phyloP scores from a whole-genome alignment of 1,140 invertebrate species.

The Mylabris phalerata region DNA sequence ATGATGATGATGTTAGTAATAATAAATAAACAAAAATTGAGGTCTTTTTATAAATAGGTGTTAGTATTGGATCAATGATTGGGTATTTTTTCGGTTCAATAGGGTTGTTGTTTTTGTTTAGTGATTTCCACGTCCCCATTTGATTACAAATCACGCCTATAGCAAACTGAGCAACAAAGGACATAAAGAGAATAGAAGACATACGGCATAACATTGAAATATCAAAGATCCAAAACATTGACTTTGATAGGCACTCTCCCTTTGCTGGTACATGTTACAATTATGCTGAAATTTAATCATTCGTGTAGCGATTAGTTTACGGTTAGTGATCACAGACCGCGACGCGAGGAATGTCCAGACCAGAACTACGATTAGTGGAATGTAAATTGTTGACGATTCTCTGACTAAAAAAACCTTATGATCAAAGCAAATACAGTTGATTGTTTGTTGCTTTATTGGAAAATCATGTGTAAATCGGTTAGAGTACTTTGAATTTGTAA shows the following conservation, averaged over 20 bases:
- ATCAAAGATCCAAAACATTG: slow-evolving; percentile 19
- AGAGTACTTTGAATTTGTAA: slow-evolving; percentile 13
- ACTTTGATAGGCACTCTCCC: slow-evolving; percentile 27
- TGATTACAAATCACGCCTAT: slow-evolving; percentile 9
- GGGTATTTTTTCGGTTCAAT: too few relatives aligned
- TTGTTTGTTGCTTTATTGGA: slow-evolving; percentile 31
- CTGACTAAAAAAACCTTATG: slow-evolving; percentile 27
- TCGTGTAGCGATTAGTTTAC: slow-evolving; percentile 42
- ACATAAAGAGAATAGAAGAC: slow-evolving; percentile 12
- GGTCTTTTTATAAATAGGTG: too few relatives aligned
- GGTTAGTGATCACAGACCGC: slow-evolving; percentile 39
- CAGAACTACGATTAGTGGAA: slow-evolving; percentile 38
- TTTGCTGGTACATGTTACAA: slow-evolving; percentile 39
- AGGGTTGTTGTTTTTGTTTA: too few relatives aligned
- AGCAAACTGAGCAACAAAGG: slow-evolving; percentile 10
- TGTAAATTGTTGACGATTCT: slow-evolving; percentile 42
- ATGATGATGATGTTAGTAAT: too few relatives aligned
- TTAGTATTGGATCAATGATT: too few relatives aligned
- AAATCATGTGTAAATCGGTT: slow-evolving; percentile 30
- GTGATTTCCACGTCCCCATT: too few relatives aligned
- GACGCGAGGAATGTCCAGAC: slow-evolving; percentile 40
- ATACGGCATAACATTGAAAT: slow-evolving; percentile 17
- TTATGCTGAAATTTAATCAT: slow-evolving; percentile 45
- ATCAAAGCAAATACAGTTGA: slow-evolving; percentile 36
- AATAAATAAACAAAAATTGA: too few relatives aligned